These are phyloP conservation scores for Hyalella azteca DNA, from an alignment of 2,888 invertebrate species.

Conservation along the genomic window DNA sequence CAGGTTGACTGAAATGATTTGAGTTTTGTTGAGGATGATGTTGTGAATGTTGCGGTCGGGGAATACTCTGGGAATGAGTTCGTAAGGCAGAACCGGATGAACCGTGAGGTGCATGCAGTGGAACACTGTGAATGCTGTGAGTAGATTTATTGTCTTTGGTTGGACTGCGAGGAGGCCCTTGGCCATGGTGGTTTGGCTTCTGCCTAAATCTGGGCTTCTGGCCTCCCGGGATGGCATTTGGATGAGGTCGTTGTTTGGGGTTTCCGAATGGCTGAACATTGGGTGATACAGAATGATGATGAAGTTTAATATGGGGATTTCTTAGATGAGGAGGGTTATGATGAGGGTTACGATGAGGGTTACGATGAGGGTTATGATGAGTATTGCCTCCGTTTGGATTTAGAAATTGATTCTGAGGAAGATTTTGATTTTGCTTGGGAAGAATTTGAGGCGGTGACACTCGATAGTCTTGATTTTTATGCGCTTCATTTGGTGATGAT, in stretches of 20 bases:
- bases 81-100: background rate
- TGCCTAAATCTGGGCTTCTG: background rate
- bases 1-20: slow-evolving; percentile 2
- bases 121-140: background rate
- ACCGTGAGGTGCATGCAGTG: background rate
- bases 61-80: background rate
- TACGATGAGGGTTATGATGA: background rate
- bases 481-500: no score
- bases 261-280: background rate
- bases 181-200: background rate
- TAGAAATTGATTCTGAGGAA: background rate
- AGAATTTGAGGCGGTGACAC: no score
- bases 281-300: background rate
- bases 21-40: background rate
- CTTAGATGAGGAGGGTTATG: background rate
- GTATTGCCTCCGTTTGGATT: background rate
- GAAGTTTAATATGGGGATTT: background rate
- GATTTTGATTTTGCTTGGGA: background rate
- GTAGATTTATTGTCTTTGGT: background rate
- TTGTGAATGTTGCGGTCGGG: background rate
- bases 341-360: background rate
- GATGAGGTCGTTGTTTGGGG: background rate
- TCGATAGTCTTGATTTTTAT: no score
- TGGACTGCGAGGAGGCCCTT: background rate
- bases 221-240: background rate